Evolutionary conservation across 2,797 vertebrate genomes (phyloP).

Genomic region (Syngnathus rostellatus): DNA sequence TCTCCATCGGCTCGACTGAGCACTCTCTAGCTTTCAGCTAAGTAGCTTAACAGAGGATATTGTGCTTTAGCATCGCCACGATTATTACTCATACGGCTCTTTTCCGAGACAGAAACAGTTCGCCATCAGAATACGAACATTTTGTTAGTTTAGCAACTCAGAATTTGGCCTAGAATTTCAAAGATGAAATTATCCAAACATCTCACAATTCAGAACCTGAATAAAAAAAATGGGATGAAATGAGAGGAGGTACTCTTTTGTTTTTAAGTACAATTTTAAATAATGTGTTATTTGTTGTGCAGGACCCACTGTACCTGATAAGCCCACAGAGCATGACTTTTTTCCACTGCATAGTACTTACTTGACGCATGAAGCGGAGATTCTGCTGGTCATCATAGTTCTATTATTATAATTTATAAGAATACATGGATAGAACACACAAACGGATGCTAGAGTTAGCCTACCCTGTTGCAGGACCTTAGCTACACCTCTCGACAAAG

Average conservation of each 20-base stretch:
- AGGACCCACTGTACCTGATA: neutral
- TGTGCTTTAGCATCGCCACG: neutral
- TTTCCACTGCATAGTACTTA: slow-evolving; percentile 2
- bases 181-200: neutral
- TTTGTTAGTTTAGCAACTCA: neutral
- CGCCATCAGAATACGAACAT: neutral
- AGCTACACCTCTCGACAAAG: neutral
- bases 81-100: neutral
- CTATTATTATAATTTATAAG: neutral
- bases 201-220: neutral
- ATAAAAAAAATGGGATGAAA: neutral
- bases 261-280: no score
- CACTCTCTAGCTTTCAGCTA: neutral
- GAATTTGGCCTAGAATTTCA: neutral
- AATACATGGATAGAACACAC: neutral
- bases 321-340: neutral
- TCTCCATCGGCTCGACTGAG: neutral
- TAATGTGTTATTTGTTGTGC: neutral
- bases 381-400: neutral
- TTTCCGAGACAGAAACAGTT: neutral
- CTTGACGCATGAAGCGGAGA: neutral
- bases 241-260: neutral
- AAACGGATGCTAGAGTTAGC: neutral
- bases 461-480: neutral
- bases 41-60: neutral